Base-by-base conservation (phyloP, 2,113 vertebrate genomes). In the Callionymus lyra region DNA sequence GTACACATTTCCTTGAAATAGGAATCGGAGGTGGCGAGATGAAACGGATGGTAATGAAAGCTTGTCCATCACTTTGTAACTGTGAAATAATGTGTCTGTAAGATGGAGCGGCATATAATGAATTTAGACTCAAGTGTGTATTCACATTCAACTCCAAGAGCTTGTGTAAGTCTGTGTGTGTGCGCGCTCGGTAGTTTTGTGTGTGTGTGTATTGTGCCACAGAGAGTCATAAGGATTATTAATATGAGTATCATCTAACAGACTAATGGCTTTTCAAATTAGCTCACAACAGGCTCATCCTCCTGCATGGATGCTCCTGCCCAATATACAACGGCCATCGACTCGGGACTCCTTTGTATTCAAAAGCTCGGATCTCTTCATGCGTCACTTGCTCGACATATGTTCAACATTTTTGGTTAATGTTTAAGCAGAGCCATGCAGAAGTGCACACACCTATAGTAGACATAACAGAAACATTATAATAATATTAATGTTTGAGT, bases 31-130 rank as follows among this genome's bases (percentile, higher is more conserved):
- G 31, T 44, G 16, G 34, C 44, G 17, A 44, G 31, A 54, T 43
- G 18, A 38, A 51, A 55, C 2, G 19, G 32, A 37, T 36, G 12
- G n/a, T 13, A 36, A 52, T 52, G 11, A 61, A 61, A 61, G n/a
- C 9, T 12, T 12, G 4, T 36, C 9, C 41, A 21, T 41, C 27
- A 11, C 12, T 38, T 40, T 44, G 36, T 38, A 31, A 44, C n/a
- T 14, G 19, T 36, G 19, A 59, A 45, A 48, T 13, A 31, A 19
- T 15, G 5, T 41, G 10, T 40, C 9, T 10, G 21, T 4, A 27
- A 27, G 21, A 27, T 8, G 8, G 14, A 16, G 36, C 9, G 37
- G 21, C 2, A 37, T 36, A 16, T 34, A 41, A 34, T 16, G 12
- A 18, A 40, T 50, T 55, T 12, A 31, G 16, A 47, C 33, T 27